phyloP scores from a whole-genome alignment of 1,140 invertebrate species.

The Panulirus ornatus region DNA sequence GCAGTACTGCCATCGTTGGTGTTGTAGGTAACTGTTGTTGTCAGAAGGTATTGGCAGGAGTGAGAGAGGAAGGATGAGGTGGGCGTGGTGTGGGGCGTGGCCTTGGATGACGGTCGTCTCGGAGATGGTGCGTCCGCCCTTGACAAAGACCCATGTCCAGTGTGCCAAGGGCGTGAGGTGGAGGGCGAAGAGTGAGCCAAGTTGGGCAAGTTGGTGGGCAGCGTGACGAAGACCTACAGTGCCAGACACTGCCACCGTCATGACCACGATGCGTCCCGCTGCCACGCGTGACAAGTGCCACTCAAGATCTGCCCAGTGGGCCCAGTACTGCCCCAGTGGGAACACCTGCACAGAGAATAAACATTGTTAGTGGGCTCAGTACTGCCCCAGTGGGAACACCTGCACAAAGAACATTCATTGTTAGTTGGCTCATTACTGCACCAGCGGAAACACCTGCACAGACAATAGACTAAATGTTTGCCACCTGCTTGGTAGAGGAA shows the following conservation, averaged over 20 bases:
- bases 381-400: slow-evolving; percentile 58
- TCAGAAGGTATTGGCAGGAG: not conserved
- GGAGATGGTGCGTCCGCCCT: slow-evolving; percentile 70
- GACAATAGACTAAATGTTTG: too few relatives aligned
- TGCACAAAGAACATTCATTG: not conserved
- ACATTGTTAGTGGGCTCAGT: slow-evolving; percentile 47
- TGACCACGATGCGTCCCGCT: slow-evolving; percentile 58
- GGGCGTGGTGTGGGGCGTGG: slow-evolving; percentile 27
- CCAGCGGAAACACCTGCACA: too few relatives aligned
- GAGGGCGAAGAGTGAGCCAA: slow-evolving; percentile 61
- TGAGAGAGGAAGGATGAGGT: slow-evolving; percentile 35
- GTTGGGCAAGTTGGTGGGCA: slow-evolving; percentile 5
- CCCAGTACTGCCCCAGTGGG: slow-evolving; percentile 63
- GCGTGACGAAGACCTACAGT: slow-evolving; percentile 63
- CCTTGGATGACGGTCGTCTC: slow-evolving; percentile 54
- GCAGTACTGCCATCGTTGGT: slow-evolving; percentile 42
- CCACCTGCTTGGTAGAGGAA: too few relatives aligned
- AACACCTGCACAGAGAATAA: slow-evolving; percentile 48
- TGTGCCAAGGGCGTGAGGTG: slow-evolving; percentile 54
- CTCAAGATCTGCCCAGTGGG: slow-evolving; percentile 65
- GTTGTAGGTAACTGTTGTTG: not conserved
- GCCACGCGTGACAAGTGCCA: slow-evolving; percentile 70
- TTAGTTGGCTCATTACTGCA: too few relatives aligned
- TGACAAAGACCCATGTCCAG: slow-evolving; percentile 74
- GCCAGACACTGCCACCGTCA: slow-evolving; percentile 54